A percentile compares a stretch with the other conserved stretches of the same genome.
phyloP scores from a whole-genome alignment of 1,140 invertebrate genomes.

The Littorina saxatilis region DNA sequence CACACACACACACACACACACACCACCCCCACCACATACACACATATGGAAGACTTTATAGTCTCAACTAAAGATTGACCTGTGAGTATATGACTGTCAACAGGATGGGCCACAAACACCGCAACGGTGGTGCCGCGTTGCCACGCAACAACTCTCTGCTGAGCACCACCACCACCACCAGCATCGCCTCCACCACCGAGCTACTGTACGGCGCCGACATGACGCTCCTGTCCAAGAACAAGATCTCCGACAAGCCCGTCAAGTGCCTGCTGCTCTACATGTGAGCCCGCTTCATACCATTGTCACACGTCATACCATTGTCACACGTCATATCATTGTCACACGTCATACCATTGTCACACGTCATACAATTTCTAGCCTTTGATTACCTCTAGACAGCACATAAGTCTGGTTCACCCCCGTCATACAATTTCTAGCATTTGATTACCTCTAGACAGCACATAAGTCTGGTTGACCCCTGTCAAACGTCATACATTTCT shows the following conservation, averaged over 20 bases:
- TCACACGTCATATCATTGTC: too few species aligned
- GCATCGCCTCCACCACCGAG: conserved; percentile 48
- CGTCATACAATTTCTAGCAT: too few species aligned
- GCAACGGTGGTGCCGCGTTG: neutral
- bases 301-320: neutral
- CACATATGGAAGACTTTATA: too few species aligned
- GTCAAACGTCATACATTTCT: too few species aligned
- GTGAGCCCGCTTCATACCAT: conserved; percentile 59
- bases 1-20: too few species aligned
- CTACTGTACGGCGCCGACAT: conserved; percentile 69
- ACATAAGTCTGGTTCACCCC: neutral
- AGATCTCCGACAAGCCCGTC: conserved; percentile 77
- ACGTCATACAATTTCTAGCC: neutral
- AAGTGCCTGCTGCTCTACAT: conserved; percentile 74
- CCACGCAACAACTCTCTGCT: conserved; percentile 29
- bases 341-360: neutral
- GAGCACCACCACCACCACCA: conserved; percentile 31
- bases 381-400: neutral
- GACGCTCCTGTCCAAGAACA: conserved; percentile 71
- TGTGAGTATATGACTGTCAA: too few species aligned
- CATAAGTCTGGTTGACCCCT: too few species aligned
- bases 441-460: too few species aligned
- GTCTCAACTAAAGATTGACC: too few species aligned
- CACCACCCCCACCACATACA: too few species aligned
- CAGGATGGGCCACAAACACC: neutral